These are phyloP conservation scores for Todiramphus chloris DNA, from an alignment of 2,113 vertebrate species.

Conservation along the genomic window DNA sequence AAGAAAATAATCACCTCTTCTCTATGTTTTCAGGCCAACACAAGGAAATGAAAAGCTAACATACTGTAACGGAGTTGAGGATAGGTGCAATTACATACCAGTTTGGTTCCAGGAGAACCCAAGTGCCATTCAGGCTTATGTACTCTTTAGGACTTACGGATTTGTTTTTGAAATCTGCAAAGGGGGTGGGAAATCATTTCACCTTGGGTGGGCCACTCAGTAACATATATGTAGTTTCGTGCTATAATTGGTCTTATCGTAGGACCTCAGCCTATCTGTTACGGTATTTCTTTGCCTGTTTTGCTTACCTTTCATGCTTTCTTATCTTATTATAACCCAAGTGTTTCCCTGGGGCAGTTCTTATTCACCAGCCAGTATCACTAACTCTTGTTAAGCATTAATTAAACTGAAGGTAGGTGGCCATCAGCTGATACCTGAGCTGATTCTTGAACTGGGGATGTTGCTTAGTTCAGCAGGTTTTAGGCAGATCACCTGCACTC, in stretches of 20 bases:
- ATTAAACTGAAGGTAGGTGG: neutral
- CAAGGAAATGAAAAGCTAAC: neutral
- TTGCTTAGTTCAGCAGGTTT: neutral
- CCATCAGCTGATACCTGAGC: neutral
- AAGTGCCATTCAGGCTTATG: neutral
- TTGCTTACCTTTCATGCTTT: neutral
- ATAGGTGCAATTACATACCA: neutral
- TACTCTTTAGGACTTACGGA: neutral
- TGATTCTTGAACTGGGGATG: neutral
- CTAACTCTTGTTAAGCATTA: neutral
- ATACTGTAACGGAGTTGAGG: neutral
- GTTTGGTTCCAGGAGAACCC: neutral
- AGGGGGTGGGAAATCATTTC: neutral
- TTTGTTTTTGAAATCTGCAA: neutral
- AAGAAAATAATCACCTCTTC: neutral
- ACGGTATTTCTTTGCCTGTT: neutral
- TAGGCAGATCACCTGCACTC: neutral
- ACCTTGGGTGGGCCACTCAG: neutral
- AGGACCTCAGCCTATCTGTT: neutral
- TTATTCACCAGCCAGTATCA: neutral
- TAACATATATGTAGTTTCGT: neutral
- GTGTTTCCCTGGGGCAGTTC: neutral
- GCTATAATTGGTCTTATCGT: neutral
- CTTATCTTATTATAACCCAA: neutral
- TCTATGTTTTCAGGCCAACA: neutral